These are phyloP conservation scores for Leptarthrus brevirostris DNA, from an alignment of 2,888 invertebrate species.

Conservation along the genomic window DNA sequence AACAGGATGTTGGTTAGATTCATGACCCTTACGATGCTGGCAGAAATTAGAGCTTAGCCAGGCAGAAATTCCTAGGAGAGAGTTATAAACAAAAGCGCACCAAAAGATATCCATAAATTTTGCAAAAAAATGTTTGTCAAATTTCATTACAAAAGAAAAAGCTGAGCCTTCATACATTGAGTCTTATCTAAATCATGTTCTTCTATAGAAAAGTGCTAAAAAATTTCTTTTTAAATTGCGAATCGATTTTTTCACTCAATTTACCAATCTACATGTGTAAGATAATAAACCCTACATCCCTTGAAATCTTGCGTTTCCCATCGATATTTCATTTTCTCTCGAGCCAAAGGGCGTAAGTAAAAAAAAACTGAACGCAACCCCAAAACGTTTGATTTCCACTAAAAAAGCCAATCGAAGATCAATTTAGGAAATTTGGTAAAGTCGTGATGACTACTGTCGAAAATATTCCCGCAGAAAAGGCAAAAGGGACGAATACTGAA, in stretches of 20 bases:
- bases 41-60: no score
- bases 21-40: no score
- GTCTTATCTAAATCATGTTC: no score
- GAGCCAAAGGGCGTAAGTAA: background rate
- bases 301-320: background rate
- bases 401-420: conserved; percentile 32
- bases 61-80: no score
- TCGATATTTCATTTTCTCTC: background rate
- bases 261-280: background rate
- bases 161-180: no score
- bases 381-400: conserved; percentile 2
- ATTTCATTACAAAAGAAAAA: no score
- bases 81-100: no score
- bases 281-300: conserved; percentile 2
- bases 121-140: no score
- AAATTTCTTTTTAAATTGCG: no score
- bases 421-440: conserved; percentile 38
- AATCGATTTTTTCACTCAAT: conserved; percentile 29
- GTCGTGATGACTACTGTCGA: conserved; percentile 28
- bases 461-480: background rate
- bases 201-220: no score
- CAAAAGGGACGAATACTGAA: background rate
- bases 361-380: conserved; percentile 16
- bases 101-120: no score
- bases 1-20: no score